Evolutionary conservation across 2,888 invertebrate species (phyloP).

Genomic region (Acanthosepion esculentum): DNA sequence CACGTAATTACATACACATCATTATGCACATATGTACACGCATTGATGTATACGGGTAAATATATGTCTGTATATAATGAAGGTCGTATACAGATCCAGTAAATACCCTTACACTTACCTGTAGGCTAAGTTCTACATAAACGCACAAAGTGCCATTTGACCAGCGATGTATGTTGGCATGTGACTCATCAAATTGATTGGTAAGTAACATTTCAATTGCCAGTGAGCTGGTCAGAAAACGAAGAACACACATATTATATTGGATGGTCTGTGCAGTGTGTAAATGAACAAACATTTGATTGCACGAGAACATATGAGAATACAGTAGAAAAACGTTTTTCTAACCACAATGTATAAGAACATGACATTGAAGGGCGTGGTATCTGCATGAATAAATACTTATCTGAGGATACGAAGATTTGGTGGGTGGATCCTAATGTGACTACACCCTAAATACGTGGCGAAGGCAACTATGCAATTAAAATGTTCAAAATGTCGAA

Average conservation of each 20-base stretch:
- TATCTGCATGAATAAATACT: background rate
- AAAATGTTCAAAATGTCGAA: no score
- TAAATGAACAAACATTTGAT: background rate
- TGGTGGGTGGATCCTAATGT: background rate
- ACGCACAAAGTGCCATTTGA: background rate
- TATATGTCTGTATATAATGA: background rate
- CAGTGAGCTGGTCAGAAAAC: background rate
- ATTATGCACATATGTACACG: background rate
- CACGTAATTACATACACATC: no score
- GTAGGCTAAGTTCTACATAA: no score
- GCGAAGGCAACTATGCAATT: no score
- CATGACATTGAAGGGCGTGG: background rate
- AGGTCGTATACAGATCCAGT: no score
- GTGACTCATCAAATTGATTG: background rate
- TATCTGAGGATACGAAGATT: background rate
- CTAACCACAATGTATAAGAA: background rate
- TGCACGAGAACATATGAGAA: background rate
- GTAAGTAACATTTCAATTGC: background rate
- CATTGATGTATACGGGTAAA: background rate
- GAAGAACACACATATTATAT: background rate
- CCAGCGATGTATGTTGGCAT: background rate
- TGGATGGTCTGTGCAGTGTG: background rate
- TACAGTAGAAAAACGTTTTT: background rate
- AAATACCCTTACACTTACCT: no score
- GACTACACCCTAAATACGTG: no score